These are phyloP conservation scores for Palythoa grandiflora DNA, from an alignment of 92 coral and sea anemone species.

Conservation along the genomic window DNA sequence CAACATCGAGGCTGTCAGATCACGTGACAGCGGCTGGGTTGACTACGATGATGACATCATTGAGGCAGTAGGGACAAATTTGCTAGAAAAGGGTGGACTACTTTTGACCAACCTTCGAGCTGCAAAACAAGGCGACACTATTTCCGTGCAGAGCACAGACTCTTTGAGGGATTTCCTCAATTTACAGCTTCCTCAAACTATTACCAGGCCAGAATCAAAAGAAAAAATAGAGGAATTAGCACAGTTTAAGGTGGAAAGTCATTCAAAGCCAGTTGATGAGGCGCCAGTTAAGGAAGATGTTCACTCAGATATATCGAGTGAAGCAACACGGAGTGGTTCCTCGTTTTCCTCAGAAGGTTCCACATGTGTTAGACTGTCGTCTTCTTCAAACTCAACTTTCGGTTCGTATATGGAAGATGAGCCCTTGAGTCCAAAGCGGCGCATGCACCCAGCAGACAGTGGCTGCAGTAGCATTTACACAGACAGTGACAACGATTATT, in stretches of 20 bases:
- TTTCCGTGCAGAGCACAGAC: conserved; percentile 74
- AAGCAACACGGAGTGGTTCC: conserved; percentile 29
- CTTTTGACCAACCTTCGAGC: conserved; percentile 78
- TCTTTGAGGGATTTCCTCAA: conserved; percentile 78
- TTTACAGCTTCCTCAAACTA: conserved; percentile 73
- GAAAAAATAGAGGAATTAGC: conserved; percentile 7
- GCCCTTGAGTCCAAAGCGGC: conserved; percentile 76
- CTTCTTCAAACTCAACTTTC: conserved; percentile 79
- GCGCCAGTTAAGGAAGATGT: background rate
- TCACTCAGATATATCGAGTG: conserved; percentile 36
- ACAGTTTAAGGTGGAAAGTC: conserved; percentile 16
- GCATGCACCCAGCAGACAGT: conserved; percentile 81
- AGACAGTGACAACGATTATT: conserved; percentile 69
- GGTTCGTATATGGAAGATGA: conserved; percentile 87
- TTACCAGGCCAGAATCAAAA: conserved; percentile 44
- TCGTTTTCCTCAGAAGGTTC: conserved; percentile 16
- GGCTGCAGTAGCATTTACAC: conserved; percentile 88
- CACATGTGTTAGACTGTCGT: conserved; percentile 30
- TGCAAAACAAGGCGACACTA: conserved; percentile 69
- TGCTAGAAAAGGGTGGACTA: conserved; percentile 87
- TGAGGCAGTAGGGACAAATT: conserved; percentile 75
- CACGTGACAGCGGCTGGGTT: conserved; percentile 94
- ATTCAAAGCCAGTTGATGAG: conserved; percentile 11
- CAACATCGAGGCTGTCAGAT: conserved; percentile 61
- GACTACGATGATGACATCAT: conserved; percentile 86